Evolutionary conservation across 2,113 vertebrate genomes (phyloP).

Genomic region (Perca flavescens): DNA sequence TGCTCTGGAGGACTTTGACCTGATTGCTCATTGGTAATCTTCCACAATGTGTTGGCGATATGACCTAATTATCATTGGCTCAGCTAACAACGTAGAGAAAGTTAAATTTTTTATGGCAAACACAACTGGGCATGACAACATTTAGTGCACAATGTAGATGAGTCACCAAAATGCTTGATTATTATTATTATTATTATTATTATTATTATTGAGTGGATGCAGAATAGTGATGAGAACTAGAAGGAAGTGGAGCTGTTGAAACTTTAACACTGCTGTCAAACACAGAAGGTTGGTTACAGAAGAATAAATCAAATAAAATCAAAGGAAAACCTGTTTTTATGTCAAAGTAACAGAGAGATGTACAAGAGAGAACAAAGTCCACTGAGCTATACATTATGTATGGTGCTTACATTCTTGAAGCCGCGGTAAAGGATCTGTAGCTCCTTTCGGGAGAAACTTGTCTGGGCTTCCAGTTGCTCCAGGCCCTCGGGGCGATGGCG

Average conservation of each 20-base stretch:
- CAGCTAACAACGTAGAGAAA: constrained; percentile 16
- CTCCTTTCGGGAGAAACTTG: constrained; percentile 97
- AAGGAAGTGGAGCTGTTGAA: not conserved
- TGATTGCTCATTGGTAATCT: constrained; percentile 41
- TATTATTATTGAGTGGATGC: not conserved
- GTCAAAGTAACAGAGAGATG: not conserved
- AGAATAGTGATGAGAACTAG: not conserved
- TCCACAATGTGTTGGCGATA: not conserved
- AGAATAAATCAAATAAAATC: constrained; percentile 38
- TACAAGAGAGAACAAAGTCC: constrained; percentile 25
- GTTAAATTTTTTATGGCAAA: constrained; percentile 13
- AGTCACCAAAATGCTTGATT: constrained; percentile 31
- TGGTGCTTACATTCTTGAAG: constrained; percentile 94
- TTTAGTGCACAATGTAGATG: not conserved
- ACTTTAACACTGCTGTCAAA: not conserved
- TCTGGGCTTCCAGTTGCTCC: constrained; percentile 96
- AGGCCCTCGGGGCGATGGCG: constrained; percentile 97
- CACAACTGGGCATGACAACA: constrained; percentile 15
- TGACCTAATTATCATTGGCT: constrained; percentile 51
- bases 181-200: not conserved
- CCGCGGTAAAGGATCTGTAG: constrained; percentile 98
- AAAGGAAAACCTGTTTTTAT: constrained; percentile 37
- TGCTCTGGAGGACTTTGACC: constrained; percentile 59
- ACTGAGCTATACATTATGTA: not conserved
- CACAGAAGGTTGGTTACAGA: not conserved